A percentile compares a stretch with the other conserved stretches of the same genome.
Conservation (phyloP, 2,797 vertebrate genomes). For the Dermochelys coriacea region DNA sequence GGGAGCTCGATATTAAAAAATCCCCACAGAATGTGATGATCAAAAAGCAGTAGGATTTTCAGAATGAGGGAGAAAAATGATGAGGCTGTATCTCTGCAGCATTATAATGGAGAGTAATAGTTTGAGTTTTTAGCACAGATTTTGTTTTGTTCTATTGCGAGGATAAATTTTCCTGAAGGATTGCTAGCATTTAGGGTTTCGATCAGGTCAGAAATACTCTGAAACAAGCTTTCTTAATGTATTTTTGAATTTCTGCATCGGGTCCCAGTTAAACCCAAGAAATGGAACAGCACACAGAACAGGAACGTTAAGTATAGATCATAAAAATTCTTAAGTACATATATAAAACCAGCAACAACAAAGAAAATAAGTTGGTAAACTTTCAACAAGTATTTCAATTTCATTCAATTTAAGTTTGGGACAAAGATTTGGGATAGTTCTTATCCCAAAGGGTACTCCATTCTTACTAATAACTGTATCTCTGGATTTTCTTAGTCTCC, state of each 20-base stretch:
- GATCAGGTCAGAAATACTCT: not conserved
- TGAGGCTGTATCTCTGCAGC: not conserved
- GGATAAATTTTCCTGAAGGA: not conserved
- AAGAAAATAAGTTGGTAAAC: conserved; percentile 25
- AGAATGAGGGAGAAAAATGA: not conserved
- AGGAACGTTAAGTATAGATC: not conserved
- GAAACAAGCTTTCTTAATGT: not conserved
- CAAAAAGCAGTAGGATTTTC: not conserved
- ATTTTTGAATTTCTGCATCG: conserved; percentile 4
- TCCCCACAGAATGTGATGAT: not conserved
- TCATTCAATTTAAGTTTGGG: conserved; percentile 1
- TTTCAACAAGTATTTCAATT: conserved; percentile 11
- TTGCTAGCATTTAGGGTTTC: not conserved
- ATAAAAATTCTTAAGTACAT: conserved; percentile 11
- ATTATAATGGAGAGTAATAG: not conserved
- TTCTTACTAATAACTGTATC: not conserved
- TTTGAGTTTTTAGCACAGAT: not conserved
- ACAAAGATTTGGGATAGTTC: not conserved
- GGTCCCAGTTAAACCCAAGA: not conserved
- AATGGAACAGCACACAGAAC: not conserved
- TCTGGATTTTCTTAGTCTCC: not conserved
- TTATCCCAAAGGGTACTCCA: not conserved
- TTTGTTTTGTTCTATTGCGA: not conserved
- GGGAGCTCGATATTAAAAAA: not conserved
- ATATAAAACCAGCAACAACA: not conserved